These are phyloP conservation scores for Amitus sp. DNA, from an alignment of 2,888 invertebrate species.

Conservation along the genomic window DNA sequence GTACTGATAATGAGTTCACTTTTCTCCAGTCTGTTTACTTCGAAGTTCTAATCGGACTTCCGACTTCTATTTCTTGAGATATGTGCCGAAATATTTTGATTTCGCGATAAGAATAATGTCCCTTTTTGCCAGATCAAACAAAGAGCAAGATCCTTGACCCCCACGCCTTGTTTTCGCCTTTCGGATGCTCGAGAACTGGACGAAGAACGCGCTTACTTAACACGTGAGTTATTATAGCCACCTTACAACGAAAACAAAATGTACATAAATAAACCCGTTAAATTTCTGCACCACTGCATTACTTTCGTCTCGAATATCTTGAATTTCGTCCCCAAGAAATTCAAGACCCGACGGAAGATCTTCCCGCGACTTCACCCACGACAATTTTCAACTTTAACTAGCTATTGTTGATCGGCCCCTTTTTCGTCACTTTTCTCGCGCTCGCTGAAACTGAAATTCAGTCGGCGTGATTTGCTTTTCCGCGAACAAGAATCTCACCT, in stretches of 20 bases:
- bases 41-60: too few relatives aligned
- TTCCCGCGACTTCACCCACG: constrained; percentile 41
- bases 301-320: too few relatives aligned
- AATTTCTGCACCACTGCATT: too few relatives aligned
- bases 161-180: constrained; percentile 69
- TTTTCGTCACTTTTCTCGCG: constrained; percentile 29
- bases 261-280: background rate
- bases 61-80: too few relatives aligned
- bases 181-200: constrained; percentile 27
- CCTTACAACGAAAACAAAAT: background rate
- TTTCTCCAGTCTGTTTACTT: too few relatives aligned
- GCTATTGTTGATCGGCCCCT: constrained; percentile 20
- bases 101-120: too few relatives aligned
- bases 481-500: constrained; percentile 4
- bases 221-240: constrained; percentile 65
- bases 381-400: constrained; percentile 16
- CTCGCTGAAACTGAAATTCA: constrained; percentile 49
- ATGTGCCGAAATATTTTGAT: too few relatives aligned
- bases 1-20: too few relatives aligned
- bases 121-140: constrained; percentile 67
- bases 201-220: constrained; percentile 67
- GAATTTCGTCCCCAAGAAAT: too few relatives aligned
- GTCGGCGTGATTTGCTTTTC: constrained; percentile 36
- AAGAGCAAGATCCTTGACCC: constrained; percentile 80
- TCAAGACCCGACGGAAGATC: too few relatives aligned